Base-by-base conservation (phyloP, 2,888 invertebrate genomes). In the Metallyticus violacea region DNA sequence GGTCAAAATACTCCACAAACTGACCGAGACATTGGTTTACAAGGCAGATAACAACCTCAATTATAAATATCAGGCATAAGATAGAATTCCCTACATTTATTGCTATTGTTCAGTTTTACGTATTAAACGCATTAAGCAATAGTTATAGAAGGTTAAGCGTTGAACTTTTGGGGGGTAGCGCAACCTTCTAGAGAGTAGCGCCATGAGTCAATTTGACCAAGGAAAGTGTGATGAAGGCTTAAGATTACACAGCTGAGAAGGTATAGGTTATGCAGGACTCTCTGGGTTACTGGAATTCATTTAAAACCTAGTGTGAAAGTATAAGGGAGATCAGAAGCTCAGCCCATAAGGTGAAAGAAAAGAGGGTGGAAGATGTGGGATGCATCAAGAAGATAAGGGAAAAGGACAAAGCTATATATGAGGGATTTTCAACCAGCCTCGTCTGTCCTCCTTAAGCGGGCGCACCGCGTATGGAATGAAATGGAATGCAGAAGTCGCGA, bases 401-500 rank as follows among this genome's bases (percentile, higher is more conserved):
- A 27, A 28, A 82, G 82, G 76, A 82, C 82, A 82, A 76, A 26
- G 62, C 62, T 82, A 76, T 82, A 62, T 62, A 82, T 82, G 82
- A 82, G 76, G 76, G 82, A 82, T 76, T 82, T 76, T 82, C 26
- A 82, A 26, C 25, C 26, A 6, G 5, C n/a, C n/a, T n/a, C n/a
- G n/a, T n/a, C n/a, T n/a, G 40, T 62, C 40, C 40, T 62, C 40
- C 40, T 62, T 62, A 62, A 62, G 40, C 40, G 40, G 82, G 82
- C 82, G 1, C 27, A 76, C 76, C 40, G 40, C 25, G 9, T 81
- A 82, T 22, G 76, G 82, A 82, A 82, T 82, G 82, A 82, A 76
- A 82, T 76, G 81, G 82, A 62, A 82, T 82, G 82, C 76, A 76
- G 40, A 82, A 82, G 82, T 82, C 82, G 76, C 82, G 82, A 82